Evolutionary conservation across 2,797 vertebrate species (phyloP), one percentile per base, ranked within the genome.

Genomic region (Hapalemur alaotrensis): DNA sequence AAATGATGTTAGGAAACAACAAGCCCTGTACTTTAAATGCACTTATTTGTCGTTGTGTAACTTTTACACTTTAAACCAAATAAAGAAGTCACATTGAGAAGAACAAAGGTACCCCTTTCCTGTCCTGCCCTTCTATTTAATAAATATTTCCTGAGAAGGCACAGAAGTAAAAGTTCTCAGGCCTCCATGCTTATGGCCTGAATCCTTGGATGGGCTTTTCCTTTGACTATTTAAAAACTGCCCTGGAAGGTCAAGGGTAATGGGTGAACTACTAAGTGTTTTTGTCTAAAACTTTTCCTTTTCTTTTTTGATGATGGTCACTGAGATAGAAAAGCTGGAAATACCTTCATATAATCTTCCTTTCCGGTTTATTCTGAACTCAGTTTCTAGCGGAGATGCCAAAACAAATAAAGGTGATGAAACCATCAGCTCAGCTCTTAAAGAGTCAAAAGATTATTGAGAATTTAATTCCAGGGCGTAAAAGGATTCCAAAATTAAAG

Each of bases 201-300:
- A 18, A 22, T 35, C 32, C 23, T 22, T 1, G 25, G 57, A n/a
- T 1, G 25, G 43, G 73, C 32, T 85, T 81, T 81, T 65, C 70
- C 70, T 97, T 78, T 23, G 25, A 18, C 35, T 65, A 54, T 79
- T 93, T 89, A 70, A 93, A 88, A 90, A 72, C 22, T 83, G 78
- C 67, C 48, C 12, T 48, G n/a, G 28, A 91, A 91, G 25, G 38
- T 46, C 67, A 76, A 87, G 15, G 18, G 35, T 72, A 70, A 93
- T 43, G 18, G 2, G 7, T 7, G 22, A 88, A 65, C 14, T 8
- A 61, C 57, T 79, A 87, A 79, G n/a, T 48, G 88, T 75, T 38
- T 89, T 59, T 43, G 43, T 83, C 35, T 38, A 23, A 81, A 81
- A 50, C 9, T 9, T 70, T 28, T 41, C 7, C 6, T 14, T 70